These are phyloP conservation scores for Sus scrofa DNA, from an alignment of 2,113 vertebrate genomes.

Conservation along the genomic window T2T-Sscrofa CM000817.6:6075501-6076000, in stretches of 20 bases:
- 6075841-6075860: neutral
- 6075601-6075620: neutral
- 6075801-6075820: neutral
- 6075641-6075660: neutral
- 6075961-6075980: neutral
- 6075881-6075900: neutral
- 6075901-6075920: accelerated
- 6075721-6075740: neutral
- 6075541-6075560: neutral
- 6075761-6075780: neutral
- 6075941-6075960: no score
- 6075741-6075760: neutral
- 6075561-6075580: neutral
- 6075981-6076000: neutral
- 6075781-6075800: neutral
- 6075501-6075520: neutral
- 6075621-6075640: neutral
- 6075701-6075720: neutral
- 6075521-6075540: neutral
- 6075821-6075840: neutral
- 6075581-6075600: neutral
- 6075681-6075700: neutral
- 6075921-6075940: neutral
- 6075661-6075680: neutral
- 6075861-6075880: neutral